Evolutionary conservation across 2,113 vertebrate species (phyloP), one percentile per base, ranked within the genome.

Genomic region (Dasypus novemcinctus): DNA sequence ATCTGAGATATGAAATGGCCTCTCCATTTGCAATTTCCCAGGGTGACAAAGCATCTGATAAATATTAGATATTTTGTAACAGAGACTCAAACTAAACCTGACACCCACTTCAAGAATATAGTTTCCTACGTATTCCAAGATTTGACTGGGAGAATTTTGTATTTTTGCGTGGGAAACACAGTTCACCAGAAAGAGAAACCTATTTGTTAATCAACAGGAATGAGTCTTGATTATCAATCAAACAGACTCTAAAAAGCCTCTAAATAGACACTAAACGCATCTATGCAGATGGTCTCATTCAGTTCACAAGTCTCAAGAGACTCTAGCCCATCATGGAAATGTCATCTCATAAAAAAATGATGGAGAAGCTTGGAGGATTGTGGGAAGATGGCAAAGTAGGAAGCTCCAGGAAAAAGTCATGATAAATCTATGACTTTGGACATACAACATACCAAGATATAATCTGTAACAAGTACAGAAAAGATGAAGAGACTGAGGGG

Each of bases 211-310:
- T 97, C 93, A 97, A 96, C 36, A 95, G 97, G 93, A 97, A 91
- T 94, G 74, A 93, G 41, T 94, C 95, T 97, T 97, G 96, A 97
- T 97, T 97, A 98, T 98, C 97, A 98, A 94, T 97, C 98, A 97
- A 98, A 98, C 63, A 92, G 92, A 85, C 89, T 95, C 96, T 95
- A 97, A 97, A 98, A 98, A 71, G 49, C 89, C 97, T 97, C 87
- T 92, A 98, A 97, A 96, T 96, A 93, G 90, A 90, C 87, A 54
- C 96, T 95, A 97, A 97, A 97, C 92, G 43, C 92, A 94, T 97
- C 89, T 88, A 97, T 90, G 95, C 97, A 98, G 97, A 98, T 97
- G 95, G 95, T 87, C 97, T 97, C 95, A 97, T 93, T 92, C 96
- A 97, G 94, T 95, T 93, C 92, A 68, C 66, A 93, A 95, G 76